Conservation (phyloP, 2,888 invertebrate genomes). For the Cosmorhoe ocellata region DNA sequence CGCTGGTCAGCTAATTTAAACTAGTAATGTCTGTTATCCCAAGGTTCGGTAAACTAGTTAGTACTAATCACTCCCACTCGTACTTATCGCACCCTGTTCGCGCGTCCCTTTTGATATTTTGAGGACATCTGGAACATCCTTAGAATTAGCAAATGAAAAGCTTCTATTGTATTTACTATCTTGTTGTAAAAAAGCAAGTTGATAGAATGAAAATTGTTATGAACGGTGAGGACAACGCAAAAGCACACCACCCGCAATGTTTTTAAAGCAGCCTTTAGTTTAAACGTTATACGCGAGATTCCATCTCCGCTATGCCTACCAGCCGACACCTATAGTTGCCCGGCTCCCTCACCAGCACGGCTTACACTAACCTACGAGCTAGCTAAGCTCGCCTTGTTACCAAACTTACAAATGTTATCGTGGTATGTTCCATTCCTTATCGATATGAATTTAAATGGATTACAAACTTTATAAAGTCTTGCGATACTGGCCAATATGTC, state of each 20-base stretch:
- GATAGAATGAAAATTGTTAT: background rate
- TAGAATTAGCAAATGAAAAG: too few species aligned
- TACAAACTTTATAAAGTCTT: constrained; percentile 6
- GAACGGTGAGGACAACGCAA: background rate
- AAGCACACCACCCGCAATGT: constrained; percentile 1
- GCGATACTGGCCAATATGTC: constrained; percentile 29
- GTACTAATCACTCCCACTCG: too few species aligned
- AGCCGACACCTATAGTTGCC: constrained; percentile 3
- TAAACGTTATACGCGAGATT: constrained; percentile 10
- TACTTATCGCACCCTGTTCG: too few species aligned
- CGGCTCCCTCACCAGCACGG: constrained; percentile 1
- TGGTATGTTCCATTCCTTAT: background rate
- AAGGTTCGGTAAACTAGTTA: too few species aligned
- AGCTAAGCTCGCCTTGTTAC: constrained; percentile 12
- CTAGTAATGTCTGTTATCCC: too few species aligned
- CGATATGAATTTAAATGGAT: constrained; percentile 2
- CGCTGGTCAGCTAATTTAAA: too few species aligned
- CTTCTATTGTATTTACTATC: too few species aligned
- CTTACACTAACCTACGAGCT: constrained; percentile 6
- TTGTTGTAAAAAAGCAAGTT: too few species aligned
- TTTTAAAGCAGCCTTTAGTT: constrained; percentile 8
- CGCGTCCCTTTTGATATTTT: too few species aligned
- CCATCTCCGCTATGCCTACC: constrained; percentile 2
- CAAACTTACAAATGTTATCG: background rate
- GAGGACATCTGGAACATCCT: too few species aligned